These are phyloP conservation scores for Lacerta viridis DNA, from an alignment of 2,797 vertebrate genomes.

Conservation along the genomic window DNA sequence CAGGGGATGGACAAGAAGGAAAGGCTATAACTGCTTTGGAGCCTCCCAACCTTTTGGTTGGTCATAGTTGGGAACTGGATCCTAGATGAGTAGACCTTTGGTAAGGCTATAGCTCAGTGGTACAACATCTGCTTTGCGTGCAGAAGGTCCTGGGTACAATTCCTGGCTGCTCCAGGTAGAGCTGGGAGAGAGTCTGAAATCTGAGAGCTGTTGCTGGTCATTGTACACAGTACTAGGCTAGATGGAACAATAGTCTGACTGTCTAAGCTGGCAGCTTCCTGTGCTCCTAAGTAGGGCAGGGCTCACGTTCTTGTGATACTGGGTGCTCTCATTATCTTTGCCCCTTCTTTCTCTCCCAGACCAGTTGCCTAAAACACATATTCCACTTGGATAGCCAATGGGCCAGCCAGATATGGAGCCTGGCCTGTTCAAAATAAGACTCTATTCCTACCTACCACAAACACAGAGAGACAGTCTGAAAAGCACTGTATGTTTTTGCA, in stretches of 20 bases:
- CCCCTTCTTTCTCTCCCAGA: neutral
- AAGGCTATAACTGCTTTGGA: neutral
- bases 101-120: no score
- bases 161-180: no score
- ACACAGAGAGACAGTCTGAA: neutral
- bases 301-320: neutral
- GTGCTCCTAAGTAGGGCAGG: neutral
- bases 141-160: no score
- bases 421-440: neutral
- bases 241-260: no score
- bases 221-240: no score
- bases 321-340: neutral
- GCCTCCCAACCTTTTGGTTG: neutral
- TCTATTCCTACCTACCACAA: no score
- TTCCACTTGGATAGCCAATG: neutral
- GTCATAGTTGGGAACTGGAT: neutral
- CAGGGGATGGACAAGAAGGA: neutral
- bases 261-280: no score
- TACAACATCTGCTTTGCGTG: no score
- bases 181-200: no score
- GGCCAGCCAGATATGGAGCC: neutral
- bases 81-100: neutral
- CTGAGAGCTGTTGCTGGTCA: no score
- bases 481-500: neutral
- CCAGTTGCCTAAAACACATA: neutral